phyloP scores from a whole-genome alignment of 2,888 invertebrate genomes.

The Temnothorax rugatulus region DNA sequence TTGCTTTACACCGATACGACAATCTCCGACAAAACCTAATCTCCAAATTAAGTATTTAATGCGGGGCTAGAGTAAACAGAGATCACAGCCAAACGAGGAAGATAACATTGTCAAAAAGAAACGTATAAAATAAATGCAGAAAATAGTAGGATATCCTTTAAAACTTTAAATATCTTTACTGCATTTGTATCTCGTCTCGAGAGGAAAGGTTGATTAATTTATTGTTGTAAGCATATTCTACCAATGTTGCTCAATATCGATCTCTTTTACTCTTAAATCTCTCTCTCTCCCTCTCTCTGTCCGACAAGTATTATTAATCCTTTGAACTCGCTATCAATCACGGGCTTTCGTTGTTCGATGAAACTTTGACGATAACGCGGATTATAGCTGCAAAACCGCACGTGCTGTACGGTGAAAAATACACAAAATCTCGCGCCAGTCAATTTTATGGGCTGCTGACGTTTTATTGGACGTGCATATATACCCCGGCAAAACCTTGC shows the following conservation, averaged over 20 bases:
- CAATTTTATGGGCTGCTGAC: slow-evolving; percentile 54
- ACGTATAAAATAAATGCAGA: background rate
- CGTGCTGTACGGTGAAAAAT: slow-evolving; percentile 48
- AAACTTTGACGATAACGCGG: slow-evolving; percentile 68
- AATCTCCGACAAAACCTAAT: slow-evolving; percentile 1
- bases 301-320: slow-evolving; percentile 33
- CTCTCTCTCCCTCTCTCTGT: too few relatives aligned
- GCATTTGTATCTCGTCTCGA: background rate
- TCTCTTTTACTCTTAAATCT: background rate
- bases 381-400: slow-evolving; percentile 52
- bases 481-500: slow-evolving; percentile 15
- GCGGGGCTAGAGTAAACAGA: background rate
- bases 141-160: background rate
- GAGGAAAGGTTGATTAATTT: background rate
- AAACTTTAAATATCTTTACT: background rate
- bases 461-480: slow-evolving; percentile 29
- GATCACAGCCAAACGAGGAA: background rate
- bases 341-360: slow-evolving; percentile 52
- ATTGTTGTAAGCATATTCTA: background rate
- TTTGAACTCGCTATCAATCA: slow-evolving; percentile 51
- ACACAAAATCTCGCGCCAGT: slow-evolving; percentile 53
- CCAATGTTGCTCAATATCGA: background rate
- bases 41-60: slow-evolving; percentile 42
- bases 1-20: background rate
- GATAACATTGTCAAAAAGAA: background rate